Evolutionary conservation across 1,140 invertebrate species (phyloP).

Genomic region (fruit fly (Drosophila melanogaster)): DNA sequence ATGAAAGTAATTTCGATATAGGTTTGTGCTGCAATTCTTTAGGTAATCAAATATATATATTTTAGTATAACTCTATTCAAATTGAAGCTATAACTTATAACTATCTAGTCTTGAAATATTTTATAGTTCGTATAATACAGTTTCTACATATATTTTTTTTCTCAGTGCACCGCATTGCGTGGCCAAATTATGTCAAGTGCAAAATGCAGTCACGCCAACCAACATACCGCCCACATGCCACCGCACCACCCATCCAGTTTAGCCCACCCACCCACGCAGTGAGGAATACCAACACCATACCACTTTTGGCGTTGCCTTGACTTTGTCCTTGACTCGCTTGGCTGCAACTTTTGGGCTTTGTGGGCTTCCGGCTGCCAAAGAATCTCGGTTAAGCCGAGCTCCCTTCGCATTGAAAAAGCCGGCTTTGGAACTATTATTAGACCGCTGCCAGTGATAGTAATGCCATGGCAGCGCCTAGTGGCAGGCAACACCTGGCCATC

Average conservation of each 20-base stretch:
- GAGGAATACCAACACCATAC: background rate
- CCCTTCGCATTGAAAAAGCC: background rate
- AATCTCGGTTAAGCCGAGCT: slow-evolving; percentile 5
- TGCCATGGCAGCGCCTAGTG: slow-evolving; percentile 33
- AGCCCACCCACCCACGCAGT: slow-evolving; percentile 1
- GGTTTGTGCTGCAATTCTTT: no score
- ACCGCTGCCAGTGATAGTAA: slow-evolving; percentile 1
- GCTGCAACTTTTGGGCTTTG: slow-evolving; percentile 37
- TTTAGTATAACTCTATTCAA: no score
- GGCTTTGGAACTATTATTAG: slow-evolving; percentile 11
- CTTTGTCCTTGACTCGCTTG: slow-evolving; percentile 58
- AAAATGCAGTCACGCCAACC: slow-evolving; percentile 11
- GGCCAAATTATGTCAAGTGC: slow-evolving; percentile 28
- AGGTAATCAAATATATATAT: no score
- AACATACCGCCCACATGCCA: background rate
- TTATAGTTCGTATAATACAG: no score
- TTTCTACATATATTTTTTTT: background rate
- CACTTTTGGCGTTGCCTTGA: slow-evolving; percentile 35
- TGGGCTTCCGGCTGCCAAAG: slow-evolving; percentile 33
- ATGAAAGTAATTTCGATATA: background rate
- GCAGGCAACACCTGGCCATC: slow-evolving; percentile 15
- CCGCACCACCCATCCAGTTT: background rate
- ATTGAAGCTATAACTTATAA: no score
- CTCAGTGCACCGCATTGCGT: background rate
- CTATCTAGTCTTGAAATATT: no score